A percentile compares a stretch with the other conserved stretches of the same genome.
phyloP scores from a whole-genome alignment of 2,888 invertebrate species.

The Psococerastis gibbosa region DNA sequence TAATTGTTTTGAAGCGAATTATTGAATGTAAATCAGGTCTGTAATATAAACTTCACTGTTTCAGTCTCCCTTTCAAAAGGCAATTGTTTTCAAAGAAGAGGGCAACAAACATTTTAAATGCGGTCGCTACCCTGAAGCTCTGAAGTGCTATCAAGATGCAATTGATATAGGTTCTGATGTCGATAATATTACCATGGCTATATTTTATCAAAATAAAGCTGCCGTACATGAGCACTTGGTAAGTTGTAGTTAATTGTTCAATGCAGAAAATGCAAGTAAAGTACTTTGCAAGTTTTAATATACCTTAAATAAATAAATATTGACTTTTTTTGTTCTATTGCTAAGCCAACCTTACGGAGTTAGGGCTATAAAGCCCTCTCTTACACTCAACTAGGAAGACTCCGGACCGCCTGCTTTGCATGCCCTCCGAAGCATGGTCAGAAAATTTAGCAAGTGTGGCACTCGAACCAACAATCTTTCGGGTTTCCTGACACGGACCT shows the following conservation, averaged over 20 bases:
- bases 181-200: slow-evolving; percentile 56
- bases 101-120: slow-evolving; percentile 75
- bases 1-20: too few relatives aligned
- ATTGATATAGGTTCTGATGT: slow-evolving; percentile 72
- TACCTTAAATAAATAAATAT: background rate
- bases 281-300: too few relatives aligned
- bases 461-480: too few relatives aligned
- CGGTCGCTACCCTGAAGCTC: slow-evolving; percentile 81
- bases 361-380: too few relatives aligned
- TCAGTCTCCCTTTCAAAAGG: slow-evolving; percentile 45
- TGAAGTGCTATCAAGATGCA: slow-evolving; percentile 74
- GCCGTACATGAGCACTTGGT: slow-evolving; percentile 83
- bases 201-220: slow-evolving; percentile 89
- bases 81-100: slow-evolving; percentile 63
- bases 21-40: background rate
- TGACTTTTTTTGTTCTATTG: too few relatives aligned
- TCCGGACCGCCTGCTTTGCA: too few relatives aligned
- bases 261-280: too few relatives aligned
- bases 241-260: slow-evolving; percentile 18
- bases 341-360: too few relatives aligned
- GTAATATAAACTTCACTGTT: slow-evolving; percentile 11
- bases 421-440: too few relatives aligned
- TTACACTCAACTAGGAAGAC: too few relatives aligned
- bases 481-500: too few relatives aligned
- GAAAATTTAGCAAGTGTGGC: too few relatives aligned